Evolutionary conservation across 23 tunicate genomes (phyloP).

Genomic region (Styela clava): DNA sequence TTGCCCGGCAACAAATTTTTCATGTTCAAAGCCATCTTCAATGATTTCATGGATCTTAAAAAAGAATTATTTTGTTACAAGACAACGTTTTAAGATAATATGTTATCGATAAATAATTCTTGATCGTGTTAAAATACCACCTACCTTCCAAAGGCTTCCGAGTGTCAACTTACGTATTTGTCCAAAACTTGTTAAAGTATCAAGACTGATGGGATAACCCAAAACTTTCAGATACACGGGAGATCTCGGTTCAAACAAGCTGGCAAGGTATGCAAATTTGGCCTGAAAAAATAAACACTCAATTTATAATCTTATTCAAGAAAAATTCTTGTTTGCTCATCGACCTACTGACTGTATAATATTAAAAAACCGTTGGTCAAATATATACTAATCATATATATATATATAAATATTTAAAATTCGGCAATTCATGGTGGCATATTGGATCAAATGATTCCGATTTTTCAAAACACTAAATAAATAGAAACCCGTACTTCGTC

Average conservation of each 20-base stretch:
- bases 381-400: no score
- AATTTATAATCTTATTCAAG: no score
- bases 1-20: background rate
- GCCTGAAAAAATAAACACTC: background rate
- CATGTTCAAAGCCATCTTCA: slow-evolving; percentile 9
- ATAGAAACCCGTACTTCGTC: background rate
- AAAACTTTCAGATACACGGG: slow-evolving; percentile 1
- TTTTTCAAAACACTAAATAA: background rate
- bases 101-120: no score
- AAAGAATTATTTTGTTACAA: background rate
- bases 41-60: background rate
- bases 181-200: background rate
- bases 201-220: background rate
- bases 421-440: no score
- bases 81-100: background rate
- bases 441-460: background rate
- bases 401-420: no score
- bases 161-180: slow-evolving; percentile 4
- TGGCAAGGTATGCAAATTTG: background rate
- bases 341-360: no score
- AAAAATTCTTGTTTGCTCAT: no score
- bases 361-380: no score
- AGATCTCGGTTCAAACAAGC: background rate
- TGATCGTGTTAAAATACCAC: no score
- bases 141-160: background rate